Base-by-base conservation (phyloP, 2,113 vertebrate species). In the Elanoides forficatus region DNA sequence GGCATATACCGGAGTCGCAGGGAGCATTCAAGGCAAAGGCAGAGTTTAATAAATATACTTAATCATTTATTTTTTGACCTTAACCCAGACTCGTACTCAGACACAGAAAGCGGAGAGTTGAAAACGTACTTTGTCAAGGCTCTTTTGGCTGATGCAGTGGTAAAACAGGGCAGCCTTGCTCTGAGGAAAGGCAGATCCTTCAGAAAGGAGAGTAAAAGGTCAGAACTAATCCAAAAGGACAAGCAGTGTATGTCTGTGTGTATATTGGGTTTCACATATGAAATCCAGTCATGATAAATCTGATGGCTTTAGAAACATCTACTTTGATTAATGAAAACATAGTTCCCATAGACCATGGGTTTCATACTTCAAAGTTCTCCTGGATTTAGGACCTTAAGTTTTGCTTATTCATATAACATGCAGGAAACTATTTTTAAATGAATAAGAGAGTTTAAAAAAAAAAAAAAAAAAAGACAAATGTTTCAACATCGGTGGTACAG, bases 321-420 rank as follows among this genome's bases (percentile, higher is more conserved):
- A 95, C 93, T 96, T 96, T 98, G 98, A 98, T 98, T 98, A 98
- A 98, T 98, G 97, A 97, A 98, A 98, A 95, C 88, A 97, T 94
- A 97, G 95, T 96, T 96, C 86, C 89, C 96, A 92, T 96, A 97
- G 94, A 96, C 93, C 87, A 2, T 30, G 87, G 91, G 96, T 98
- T 98, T 97, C 97, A 94, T 83, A 97, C 97, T 98, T 98, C 96
- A 98, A 97, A 97, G 96, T 96, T 97, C 91, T 96, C 90, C 94
- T 96, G 84, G 91, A 90, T 96, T 91, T 95, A 98, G 94, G 93
- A 96, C 83, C 79, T 96, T 60, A 62, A 45, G 87, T 96, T 89
- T 89, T 80, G 90, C 96, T 97, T 97, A 91, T 92, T 96, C 95
- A 88, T 95, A 91, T 95, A 94, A 90, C 96, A 65, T 90, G 87